A percentile compares a stretch with the other conserved stretches of the same genome.
Conservation (phyloP, 2,113 vertebrate genomes). For the Corythaeola cristata region DNA sequence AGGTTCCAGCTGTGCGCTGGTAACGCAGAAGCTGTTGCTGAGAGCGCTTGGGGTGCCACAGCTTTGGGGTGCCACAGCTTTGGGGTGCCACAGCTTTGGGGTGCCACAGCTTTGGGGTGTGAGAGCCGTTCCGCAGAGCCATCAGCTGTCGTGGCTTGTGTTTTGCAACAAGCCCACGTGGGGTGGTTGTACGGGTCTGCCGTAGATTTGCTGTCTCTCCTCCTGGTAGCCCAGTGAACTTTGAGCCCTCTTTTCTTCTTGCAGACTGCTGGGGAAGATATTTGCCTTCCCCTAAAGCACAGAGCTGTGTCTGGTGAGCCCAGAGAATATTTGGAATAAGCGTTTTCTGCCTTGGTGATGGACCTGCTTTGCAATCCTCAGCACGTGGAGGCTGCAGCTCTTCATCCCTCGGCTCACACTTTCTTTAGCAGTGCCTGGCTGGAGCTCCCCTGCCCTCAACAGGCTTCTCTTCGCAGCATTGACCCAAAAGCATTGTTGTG, state of each 20-base stretch:
- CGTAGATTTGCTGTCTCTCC: not conserved
- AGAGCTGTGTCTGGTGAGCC: not conserved
- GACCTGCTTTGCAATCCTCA: not conserved
- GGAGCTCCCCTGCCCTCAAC: not conserved
- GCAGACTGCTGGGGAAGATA: fast-evolving
- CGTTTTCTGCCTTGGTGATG: not conserved
- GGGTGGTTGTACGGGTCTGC: not conserved
- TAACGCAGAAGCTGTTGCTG: not conserved
- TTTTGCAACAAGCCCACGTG: fast-evolving
- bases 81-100: fast-evolving
- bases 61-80: fast-evolving
- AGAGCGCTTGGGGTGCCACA: fast-evolving
- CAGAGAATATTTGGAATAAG: fast-evolving
- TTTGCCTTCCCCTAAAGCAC: not conserved
- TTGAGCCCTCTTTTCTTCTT: not conserved
- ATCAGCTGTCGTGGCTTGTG: fast-evolving
- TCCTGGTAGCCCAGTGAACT: not conserved
- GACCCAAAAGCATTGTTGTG: fast-evolving
- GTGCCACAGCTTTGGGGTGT: not conserved
- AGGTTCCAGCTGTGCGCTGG: not conserved
- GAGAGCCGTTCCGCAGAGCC: not conserved
- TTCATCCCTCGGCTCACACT: not conserved
- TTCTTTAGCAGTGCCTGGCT: not conserved
- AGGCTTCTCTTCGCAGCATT: not conserved
- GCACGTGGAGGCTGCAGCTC: not conserved